Base-by-base conservation (phyloP, 2,888 invertebrate species). In the Ormyrus pomaceus region DNA sequence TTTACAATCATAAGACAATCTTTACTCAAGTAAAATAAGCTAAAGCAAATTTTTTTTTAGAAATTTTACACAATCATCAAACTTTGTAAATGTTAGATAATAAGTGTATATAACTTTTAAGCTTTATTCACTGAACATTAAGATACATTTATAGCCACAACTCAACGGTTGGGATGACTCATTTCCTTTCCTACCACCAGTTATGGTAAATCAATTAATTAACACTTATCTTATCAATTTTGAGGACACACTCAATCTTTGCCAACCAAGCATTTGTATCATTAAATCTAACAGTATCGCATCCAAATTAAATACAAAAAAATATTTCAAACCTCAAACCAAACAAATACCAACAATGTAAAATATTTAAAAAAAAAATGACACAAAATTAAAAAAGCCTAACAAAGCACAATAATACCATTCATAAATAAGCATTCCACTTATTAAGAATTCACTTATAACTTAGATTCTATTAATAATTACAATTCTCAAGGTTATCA, bases 171-270 rank as follows among this genome's bases (percentile, higher is more conserved):
- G 8, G 10, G 51, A n/a, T 79, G 70, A 79, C 55, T 79, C 79
- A 79, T 66, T 71, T 71, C 53, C 19, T 65, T 50, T 74, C 9
- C 10, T 56, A 65, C 19, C 4, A 7, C 59, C 10, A 19, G 45
- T 65, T 55, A 56, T 70, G 50, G 34, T 45, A 2, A 71, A 70
- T 71, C 8, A 71, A 50, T 66, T 50, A 34, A 69, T 11, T 45
- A n/a, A 19, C 34, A 68, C 6, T 65, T 66, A 64, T 78, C 56
- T 65, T 71, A 71, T 66, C 61, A 70, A 62, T 73, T 58, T 34
- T 46, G 9, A 61, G 46, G 55, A 19, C 19, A 19, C 19, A 19
- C 19, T 19, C 19, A 19, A 19, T 19, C 19, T 19, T 19, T 19
- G 19, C 19, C 19, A 19, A 19, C 19, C 19, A 19, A 19, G 50